Conservation (phyloP, 2,113 vertebrate species). For the Hiodon alosoides region DNA sequence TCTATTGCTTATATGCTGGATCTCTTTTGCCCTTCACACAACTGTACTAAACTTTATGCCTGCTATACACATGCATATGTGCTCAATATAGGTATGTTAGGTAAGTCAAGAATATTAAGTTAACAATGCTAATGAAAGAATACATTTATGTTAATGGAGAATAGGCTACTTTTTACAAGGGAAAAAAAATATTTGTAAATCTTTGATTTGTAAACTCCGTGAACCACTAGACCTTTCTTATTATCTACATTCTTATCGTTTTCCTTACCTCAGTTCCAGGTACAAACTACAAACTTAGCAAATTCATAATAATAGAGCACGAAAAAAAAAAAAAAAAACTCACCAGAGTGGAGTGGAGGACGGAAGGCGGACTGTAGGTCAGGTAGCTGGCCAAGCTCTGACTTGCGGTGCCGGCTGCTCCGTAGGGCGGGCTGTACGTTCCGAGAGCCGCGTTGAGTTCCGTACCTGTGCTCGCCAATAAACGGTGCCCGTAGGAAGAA, state of each 20-base stretch:
- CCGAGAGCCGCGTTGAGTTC: slow-evolving; percentile 85
- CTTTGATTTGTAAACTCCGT: too few relatives aligned
- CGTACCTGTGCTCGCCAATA: slow-evolving; percentile 76
- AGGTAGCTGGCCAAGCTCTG: slow-evolving; percentile 87
- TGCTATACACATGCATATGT: not conserved
- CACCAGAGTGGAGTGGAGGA: slow-evolving; percentile 86
- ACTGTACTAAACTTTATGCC: too few relatives aligned
- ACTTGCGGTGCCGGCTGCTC: slow-evolving; percentile 69
- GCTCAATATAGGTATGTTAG: not conserved
- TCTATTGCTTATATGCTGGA: not conserved
- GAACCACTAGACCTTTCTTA: too few relatives aligned
- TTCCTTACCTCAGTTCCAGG: too few relatives aligned
- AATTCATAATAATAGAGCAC: not conserved
- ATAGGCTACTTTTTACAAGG: too few relatives aligned
- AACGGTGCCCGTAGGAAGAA: slow-evolving; percentile 78
- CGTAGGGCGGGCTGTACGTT: slow-evolving; percentile 81
- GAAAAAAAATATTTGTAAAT: too few relatives aligned
- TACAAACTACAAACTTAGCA: not conserved
- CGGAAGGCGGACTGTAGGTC: slow-evolving; percentile 74
- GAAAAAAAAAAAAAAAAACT: slow-evolving; percentile 51
- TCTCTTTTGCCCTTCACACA: not conserved
- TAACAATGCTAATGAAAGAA: too few relatives aligned
- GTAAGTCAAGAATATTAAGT: too few relatives aligned
- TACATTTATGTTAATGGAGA: too few relatives aligned
- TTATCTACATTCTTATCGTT: too few relatives aligned